Base-by-base conservation (phyloP, 53 echinoderm and acorn worm genomes). In the Apostichopus leukothele region DNA sequence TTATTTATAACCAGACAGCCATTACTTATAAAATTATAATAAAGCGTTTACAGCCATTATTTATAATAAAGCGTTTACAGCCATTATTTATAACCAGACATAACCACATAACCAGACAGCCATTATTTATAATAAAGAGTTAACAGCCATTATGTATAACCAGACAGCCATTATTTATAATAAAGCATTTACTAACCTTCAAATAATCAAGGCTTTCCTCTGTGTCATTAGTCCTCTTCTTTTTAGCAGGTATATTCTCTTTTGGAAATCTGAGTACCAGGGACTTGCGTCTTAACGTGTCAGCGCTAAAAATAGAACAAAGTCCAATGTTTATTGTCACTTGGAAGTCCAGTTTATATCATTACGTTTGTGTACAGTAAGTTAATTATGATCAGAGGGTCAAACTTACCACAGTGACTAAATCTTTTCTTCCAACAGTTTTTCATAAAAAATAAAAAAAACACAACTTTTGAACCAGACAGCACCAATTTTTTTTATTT, bases 241-340 rank as follows among this genome's bases (percentile, higher is more conserved):
- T 97, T 75, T 91, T 95, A 25, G 88, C 74, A 8, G 94, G 95
- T 51, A 97, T 87, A 71, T 93, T 93, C 83, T 94, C 98, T 75
- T 97, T 97, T 13, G 98, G 98, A 86, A 97, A 97, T 13, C 94
- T 91, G 13, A 97, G 95, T 51, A 97, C 95, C 83, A 97, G 78
- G 0, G 98, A 97, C 83, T 95, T 92, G 19, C 98, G 77, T 54
- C 94, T 88, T 39, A 97, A 66, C 51, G 92, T 83, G 59, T 97
- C 94, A 50, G 95, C 95, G 88, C 98, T 97, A 63, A 5, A 68
- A 83, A 59, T 5, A 20, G 83, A 73, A 73, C 27, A 63, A 63
- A 63, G 63, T 63, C 39, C 39, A 39, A 39, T 39, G 2, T 39
- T 39, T 39, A 39, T 39, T 39, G 39, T 3, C 39, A 39, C 39